phyloP scores from a whole-genome alignment of 2,797 vertebrate species.

The Myioborus melanocephalus region DNA sequence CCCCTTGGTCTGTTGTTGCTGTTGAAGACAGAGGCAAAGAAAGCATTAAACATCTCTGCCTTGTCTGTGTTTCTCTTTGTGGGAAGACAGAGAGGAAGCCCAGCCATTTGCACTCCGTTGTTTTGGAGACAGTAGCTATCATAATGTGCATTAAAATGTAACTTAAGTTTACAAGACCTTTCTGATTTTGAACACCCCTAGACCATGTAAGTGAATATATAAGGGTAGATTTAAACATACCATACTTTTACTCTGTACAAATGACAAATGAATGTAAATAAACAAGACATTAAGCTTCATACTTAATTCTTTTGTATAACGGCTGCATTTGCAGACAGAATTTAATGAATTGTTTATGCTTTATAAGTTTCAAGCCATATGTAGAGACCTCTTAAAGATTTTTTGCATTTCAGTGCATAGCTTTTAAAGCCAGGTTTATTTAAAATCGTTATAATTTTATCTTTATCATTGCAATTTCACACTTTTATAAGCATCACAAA shows the following conservation, averaged over 20 bases:
- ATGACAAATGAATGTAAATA: not conserved
- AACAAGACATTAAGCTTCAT: not conserved
- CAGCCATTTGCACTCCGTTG: not conserved
- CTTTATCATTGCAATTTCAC: not conserved
- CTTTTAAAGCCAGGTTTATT: not conserved
- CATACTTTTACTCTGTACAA: not conserved
- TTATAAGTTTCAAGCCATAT: not conserved
- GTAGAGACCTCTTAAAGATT: not conserved
- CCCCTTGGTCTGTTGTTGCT: not conserved
- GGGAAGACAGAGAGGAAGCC: not conserved
- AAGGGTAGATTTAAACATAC: not conserved
- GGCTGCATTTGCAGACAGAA: not conserved
- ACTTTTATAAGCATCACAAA: not conserved
- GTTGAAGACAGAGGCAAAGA: not conserved
- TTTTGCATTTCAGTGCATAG: not conserved
- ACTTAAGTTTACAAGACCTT: not conserved
- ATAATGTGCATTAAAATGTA: not conserved
- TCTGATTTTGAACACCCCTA: not conserved
- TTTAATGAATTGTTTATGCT: not conserved
- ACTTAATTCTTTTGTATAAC: not conserved
- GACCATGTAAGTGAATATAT: not conserved
- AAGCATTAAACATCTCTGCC: not conserved
- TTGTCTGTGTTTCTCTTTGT: not conserved
- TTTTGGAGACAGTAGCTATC: not conserved
- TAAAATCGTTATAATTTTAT: not conserved